A percentile compares a stretch with the other conserved stretches of the same genome.
Evolutionary conservation across 2,113 vertebrate genomes (phyloP).

Genomic region (Myxocyprinus asiaticus): DNA sequence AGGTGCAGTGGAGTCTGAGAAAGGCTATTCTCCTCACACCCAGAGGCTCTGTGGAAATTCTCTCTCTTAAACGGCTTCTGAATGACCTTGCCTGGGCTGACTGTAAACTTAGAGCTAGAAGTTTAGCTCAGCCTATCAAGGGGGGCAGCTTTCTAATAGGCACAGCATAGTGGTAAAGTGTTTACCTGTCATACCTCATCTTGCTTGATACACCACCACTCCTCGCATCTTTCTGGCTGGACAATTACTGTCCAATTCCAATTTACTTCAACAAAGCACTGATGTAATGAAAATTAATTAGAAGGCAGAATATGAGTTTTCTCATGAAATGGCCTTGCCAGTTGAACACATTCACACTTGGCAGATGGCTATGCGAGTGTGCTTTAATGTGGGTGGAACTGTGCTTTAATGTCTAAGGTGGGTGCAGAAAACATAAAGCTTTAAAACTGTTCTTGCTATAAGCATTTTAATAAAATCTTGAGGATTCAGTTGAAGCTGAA

Average conservation of each 20-base stretch:
- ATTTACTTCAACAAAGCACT: constrained; percentile 89
- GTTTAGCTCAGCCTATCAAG: constrained; percentile 81
- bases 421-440: constrained; percentile 80
- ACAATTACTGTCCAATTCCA: constrained; percentile 99
- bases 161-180: constrained; percentile 87
- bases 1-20: constrained; percentile 57
- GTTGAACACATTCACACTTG: constrained; percentile 94
- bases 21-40: constrained; percentile 2
- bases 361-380: constrained; percentile 88
- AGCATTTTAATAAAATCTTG: constrained; percentile 23
- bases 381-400: constrained; percentile 91
- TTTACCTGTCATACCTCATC: constrained; percentile 88
- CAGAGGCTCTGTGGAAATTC: constrained; percentile 15
- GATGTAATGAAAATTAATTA: constrained; percentile 99
- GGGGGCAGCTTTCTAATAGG: constrained; percentile 93
- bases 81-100: constrained; percentile 85
- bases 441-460: constrained; percentile 78
- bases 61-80: background rate
- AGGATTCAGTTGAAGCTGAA: no score
- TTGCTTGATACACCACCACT: constrained; percentile 92
- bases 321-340: constrained; percentile 94
- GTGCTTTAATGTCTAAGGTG: no score
- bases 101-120: constrained; percentile 80
- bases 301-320: constrained; percentile 98
- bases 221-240: constrained; percentile 85